Conservation (phyloP, 2,797 vertebrate species). For the Macropus fuliginosus region DNA sequence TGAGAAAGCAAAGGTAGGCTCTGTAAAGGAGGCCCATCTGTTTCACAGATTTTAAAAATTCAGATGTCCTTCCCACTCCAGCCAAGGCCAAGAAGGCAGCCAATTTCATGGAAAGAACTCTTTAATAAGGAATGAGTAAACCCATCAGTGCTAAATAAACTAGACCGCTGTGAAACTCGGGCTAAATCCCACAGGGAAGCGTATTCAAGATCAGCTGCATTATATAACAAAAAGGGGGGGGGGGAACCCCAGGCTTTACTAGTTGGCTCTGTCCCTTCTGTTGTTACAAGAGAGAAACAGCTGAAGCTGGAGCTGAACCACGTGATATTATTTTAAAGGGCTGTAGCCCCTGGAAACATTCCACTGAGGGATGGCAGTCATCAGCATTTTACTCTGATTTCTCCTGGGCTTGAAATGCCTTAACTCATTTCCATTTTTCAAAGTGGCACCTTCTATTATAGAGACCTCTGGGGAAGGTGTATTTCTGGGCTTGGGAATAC, state of each 20-base stretch:
- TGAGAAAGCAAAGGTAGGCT: slow-evolving; percentile 76
- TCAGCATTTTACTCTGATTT: slow-evolving; percentile 71
- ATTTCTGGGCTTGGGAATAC: slow-evolving; percentile 63
- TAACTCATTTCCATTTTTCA: slow-evolving; percentile 68
- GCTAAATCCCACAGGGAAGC: slow-evolving; percentile 72
- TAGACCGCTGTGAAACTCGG: slow-evolving; percentile 78
- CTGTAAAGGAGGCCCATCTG: slow-evolving; percentile 76
- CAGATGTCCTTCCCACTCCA: slow-evolving; percentile 70
- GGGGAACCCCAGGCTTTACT: slow-evolving; percentile 31
- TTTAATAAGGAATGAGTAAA: slow-evolving; percentile 76
- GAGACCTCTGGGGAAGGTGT: slow-evolving; percentile 26
- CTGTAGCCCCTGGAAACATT: slow-evolving; percentile 75
- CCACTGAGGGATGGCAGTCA: slow-evolving; percentile 71
- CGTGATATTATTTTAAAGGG: slow-evolving; percentile 74
- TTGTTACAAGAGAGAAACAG: slow-evolving; percentile 72
- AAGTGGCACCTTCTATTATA: slow-evolving; percentile 53
- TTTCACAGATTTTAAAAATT: slow-evolving; percentile 73
- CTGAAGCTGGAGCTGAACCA: slow-evolving; percentile 66
- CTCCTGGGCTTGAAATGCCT: slow-evolving; percentile 63
- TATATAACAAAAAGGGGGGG: slow-evolving; percentile 74
- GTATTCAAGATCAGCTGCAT: slow-evolving; percentile 70
- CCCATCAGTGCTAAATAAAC: slow-evolving; percentile 81
- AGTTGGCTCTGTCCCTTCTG: slow-evolving; percentile 66
- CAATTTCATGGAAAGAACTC: slow-evolving; percentile 75
- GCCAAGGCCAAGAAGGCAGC: slow-evolving; percentile 77